Conservation (phyloP, 2,797 vertebrate species). For the Rhabdomys pumilio region DNA sequence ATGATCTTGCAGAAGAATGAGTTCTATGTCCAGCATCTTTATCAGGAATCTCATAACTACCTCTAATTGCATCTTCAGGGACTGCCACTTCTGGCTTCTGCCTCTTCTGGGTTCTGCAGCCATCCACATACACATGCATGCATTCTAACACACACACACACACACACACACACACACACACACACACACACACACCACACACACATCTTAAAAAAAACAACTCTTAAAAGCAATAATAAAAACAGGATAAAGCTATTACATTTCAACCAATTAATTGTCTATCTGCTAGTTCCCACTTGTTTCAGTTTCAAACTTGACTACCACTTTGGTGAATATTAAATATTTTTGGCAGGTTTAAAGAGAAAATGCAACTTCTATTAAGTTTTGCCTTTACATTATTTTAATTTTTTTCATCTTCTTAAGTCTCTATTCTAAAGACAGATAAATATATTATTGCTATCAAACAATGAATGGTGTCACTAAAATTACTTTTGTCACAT, state of each 20-base stretch:
- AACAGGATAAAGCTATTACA: not conserved
- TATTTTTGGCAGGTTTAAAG: not conserved
- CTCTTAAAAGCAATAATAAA: not conserved
- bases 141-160: not conserved
- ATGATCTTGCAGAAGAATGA: too few species aligned
- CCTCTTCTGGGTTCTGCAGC: not conserved
- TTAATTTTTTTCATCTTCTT: not conserved
- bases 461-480: not conserved
- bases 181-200: not conserved
- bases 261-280: slow-evolving; percentile 30
- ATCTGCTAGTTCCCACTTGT: not conserved
- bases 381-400: not conserved
- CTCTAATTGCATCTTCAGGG: not conserved
- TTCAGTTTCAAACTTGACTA: slow-evolving; percentile 28
- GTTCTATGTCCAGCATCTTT: not conserved
- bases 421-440: not conserved
- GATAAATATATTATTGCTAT: not conserved
- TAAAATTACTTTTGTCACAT: not conserved
- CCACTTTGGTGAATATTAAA: not conserved
- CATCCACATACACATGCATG: not conserved
- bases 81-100: not conserved
- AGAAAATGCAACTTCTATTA: not conserved
- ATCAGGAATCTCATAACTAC: too few species aligned
- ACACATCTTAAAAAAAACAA: not conserved
- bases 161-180: not conserved